A percentile compares a stretch with the other conserved stretches of the same genome.
Conservation (phyloP, 2,797 vertebrate species). For the Coluber constrictor region DNA sequence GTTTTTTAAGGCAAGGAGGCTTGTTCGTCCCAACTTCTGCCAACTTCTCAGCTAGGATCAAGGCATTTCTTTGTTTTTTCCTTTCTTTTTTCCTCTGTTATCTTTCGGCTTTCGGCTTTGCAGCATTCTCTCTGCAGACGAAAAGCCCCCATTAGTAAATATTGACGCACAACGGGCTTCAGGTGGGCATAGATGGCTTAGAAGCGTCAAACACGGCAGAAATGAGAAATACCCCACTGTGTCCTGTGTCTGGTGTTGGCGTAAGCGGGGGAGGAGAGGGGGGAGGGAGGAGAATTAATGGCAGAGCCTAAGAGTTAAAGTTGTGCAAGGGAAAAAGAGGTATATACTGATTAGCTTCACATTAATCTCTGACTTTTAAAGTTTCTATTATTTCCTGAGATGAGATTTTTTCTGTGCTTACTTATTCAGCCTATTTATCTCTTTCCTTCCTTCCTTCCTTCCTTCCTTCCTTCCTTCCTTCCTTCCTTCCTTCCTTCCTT, state of each 20-base stretch:
- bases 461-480: no score
- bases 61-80: conserved; percentile 20
- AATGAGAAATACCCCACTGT: conserved; percentile 59
- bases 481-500: no score
- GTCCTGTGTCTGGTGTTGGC: conserved; percentile 20
- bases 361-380: no score
- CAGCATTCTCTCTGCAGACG: conserved; percentile 52
- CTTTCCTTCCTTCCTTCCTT: no score
- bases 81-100: conserved; percentile 50
- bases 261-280: conserved; percentile 17
- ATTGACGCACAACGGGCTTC: conserved; percentile 56
- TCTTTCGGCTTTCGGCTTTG: conserved; percentile 50
- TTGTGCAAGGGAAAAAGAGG: not conserved
- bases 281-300: not conserved
- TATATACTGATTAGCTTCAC: no score
- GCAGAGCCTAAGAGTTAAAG: not conserved
- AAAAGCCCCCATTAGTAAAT: conserved; percentile 67
- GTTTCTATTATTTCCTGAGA: no score
- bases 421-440: no score
- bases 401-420: no score
- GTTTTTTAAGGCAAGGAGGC: not conserved
- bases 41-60: conserved; percentile 55
- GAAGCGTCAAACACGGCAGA: conserved; percentile 56
- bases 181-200: conserved; percentile 53
- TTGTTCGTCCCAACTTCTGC: conserved; percentile 35